Conservation (phyloP, 30 jellyfish, hydroid and myxozoan genomes). For the Mastigias papua region DNA sequence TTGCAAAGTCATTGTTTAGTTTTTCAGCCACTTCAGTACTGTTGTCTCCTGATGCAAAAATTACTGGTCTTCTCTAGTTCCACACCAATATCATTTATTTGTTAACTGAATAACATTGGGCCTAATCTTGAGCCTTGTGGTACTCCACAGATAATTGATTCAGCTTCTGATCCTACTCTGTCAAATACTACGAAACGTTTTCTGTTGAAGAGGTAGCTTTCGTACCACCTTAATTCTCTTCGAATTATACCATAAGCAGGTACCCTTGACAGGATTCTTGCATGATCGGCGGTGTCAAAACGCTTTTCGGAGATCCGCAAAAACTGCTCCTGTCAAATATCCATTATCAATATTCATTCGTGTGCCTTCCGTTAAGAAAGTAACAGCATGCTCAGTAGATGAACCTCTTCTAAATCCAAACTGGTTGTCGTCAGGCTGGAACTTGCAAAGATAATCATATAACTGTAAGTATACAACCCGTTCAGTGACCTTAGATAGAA, state of each 20-base stretch:
- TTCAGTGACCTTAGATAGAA: not conserved
- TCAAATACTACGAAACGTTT: slow-evolving; percentile 4
- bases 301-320: not conserved
- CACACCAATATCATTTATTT: not conserved
- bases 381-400: not conserved
- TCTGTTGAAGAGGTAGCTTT: not conserved
- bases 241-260: not conserved
- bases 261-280: not conserved
- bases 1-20: not conserved
- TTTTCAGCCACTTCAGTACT: not conserved
- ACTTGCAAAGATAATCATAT: not conserved
- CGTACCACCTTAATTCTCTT: not conserved
- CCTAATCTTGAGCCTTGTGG: not conserved
- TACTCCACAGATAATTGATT: not conserved
- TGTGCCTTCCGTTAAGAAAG: not conserved
- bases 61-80: not conserved
- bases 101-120: not conserved
- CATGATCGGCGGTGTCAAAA: not conserved
- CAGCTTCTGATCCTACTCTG: not conserved
- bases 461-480: not conserved
- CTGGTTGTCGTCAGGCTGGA: not conserved
- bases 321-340: not conserved
- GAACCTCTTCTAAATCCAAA: not conserved
- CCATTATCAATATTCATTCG: not conserved
- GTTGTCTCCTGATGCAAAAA: not conserved